Evolutionary conservation across 2,113 vertebrate species (phyloP), one percentile per base, ranked within the genome.

Genomic region (Cacatua alba): DNA sequence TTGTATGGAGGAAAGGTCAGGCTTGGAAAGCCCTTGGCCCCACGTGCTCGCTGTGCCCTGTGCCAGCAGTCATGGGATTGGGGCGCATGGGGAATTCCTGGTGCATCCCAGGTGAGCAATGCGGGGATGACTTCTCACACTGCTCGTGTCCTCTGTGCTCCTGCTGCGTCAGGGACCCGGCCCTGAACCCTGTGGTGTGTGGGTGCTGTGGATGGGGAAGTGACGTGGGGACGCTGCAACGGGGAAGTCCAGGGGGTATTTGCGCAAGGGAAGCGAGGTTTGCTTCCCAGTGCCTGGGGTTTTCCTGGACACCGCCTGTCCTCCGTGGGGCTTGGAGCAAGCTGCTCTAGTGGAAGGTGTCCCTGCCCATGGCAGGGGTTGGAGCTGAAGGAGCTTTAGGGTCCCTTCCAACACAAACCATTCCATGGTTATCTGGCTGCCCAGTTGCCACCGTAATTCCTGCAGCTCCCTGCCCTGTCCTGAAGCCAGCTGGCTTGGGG

Each of bases 1-100:
- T 81, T 94, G 59, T 15, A 33, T 8, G 5, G 64, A 63, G 83
- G 57, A 35, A 35, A 70, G 76, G 51, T 72, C 60, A 19, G 86
- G 23, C 83, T 96, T 95, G 94, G 88, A 88, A 90, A 86, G 88
- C 72, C 46, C n/a, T 86, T 3, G 2, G 44, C 82, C 44, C 94
- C 90, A 0, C 8, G 69, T 94, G 92, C 95, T 79, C 0, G 0
- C 41, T 68, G 53, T 23, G 18, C 33, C 71, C 37, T 0, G 10
- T 86, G 82, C 90, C 87, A 69, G 83, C 90, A 65, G 69, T 86
- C 79, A 69, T 65, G 77, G 75, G 91, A 49, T 9, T 31, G 46
- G 76, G 48, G 23, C 9, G 3, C 52, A 10, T 16, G 23, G 65
- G 92, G 57, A 81, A 70, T 84, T 88, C 92, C 93, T 68, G 46